Base-by-base conservation (phyloP, 2,113 vertebrate genomes). In the Etheostoma cragini region DNA sequence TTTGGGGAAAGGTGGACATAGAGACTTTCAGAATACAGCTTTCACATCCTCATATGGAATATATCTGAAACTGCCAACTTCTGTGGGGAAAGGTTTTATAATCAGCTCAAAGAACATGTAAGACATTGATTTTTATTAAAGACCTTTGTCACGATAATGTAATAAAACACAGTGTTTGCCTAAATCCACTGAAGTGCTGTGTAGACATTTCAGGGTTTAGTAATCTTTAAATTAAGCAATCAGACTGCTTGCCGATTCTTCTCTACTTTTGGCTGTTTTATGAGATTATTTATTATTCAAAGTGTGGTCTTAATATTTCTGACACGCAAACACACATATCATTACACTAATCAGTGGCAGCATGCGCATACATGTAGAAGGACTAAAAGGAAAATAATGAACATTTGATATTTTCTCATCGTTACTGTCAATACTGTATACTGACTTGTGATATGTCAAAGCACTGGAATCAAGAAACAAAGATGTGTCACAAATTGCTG, bases 391-490 rank as follows among this genome's bases (percentile, higher is more conserved):
- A 65, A 56, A 30, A 53, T 46, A 49, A 61, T 33, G 33, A 65
- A 50, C 16, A 16, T 24, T 64, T 75, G 53, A 46, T 83, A 60
- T 56, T 52, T 75, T 67, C 4, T 54, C 47, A 22, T 35, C 21
- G 8, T 58, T 57, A 19, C 17, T 49, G 47, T 81, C 57, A 0
- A 35, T 69, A 72, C 58, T 79, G 42, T 73, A 54, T 53, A 54
- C 61, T 47, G 49, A 58, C 65, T 62, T 74, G 72, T 21, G 10
- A 11, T 11, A 24, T 35, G 85, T 83, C 62, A 17, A 63, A 78
- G 87, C 89, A 91, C 87, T 91, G 90, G 74, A 92, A 86, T 80
- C 54, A 77, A 66, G 19, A 75, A 60, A 67, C 15, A 42, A 56
- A 65, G 72, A 58, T 45, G n/a, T 13, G 19, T 64, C 35, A 47